These are phyloP conservation scores for Megaceryle torquata DNA, from an alignment of 2,113 vertebrate genomes.

Conservation along the genomic window DNA sequence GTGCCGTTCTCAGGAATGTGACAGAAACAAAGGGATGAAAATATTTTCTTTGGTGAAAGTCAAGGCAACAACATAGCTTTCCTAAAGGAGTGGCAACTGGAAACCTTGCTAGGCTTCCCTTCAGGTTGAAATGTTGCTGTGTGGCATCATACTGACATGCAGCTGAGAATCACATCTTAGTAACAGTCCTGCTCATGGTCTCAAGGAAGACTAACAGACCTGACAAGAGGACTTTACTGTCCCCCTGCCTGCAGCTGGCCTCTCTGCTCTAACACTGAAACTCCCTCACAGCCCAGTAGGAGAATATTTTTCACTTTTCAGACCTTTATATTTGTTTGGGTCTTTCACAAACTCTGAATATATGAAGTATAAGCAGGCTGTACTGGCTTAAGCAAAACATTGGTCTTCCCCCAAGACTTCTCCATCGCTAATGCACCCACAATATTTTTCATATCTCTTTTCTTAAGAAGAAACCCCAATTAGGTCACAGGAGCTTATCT, in stretches of 20 bases:
- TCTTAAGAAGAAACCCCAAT: neutral
- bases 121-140: neutral
- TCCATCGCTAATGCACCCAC: neutral
- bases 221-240: neutral
- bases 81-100: neutral
- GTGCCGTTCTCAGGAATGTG: neutral
- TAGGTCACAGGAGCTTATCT: neutral
- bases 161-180: neutral
- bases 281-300: neutral
- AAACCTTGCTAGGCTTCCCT: neutral
- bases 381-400: neutral
- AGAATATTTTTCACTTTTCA: neutral
- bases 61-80: neutral
- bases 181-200: too few species aligned
- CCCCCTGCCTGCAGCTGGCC: neutral
- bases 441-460: constrained; percentile 33
- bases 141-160: neutral
- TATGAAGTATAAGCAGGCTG: neutral
- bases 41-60: neutral
- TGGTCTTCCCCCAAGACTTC: neutral
- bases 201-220: neutral
- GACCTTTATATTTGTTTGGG: neutral
- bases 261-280: neutral
- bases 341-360: neutral
- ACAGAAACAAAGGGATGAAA: neutral